Conservation (phyloP, 2,797 vertebrate genomes). For the Falco rusticolus region DNA sequence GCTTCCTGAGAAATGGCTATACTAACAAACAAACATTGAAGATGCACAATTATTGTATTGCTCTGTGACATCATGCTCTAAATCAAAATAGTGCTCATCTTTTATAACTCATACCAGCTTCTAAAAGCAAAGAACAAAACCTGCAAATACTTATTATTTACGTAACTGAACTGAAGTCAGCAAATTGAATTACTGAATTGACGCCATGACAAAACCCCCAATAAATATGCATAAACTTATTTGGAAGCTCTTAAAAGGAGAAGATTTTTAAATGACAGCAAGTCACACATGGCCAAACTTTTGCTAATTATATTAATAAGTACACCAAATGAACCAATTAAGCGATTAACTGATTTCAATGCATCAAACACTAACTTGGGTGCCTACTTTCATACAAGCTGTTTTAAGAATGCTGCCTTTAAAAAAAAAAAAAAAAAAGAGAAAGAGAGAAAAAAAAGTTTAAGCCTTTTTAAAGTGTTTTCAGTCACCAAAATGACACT, state of each 20-base stretch:
- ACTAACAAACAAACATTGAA: neutral
- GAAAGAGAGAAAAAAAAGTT: fast-evolving
- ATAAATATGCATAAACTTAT: neutral
- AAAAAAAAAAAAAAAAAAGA: neutral
- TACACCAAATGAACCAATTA: neutral
- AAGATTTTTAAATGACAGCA: neutral
- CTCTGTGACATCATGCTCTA: neutral
- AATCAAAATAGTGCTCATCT: neutral
- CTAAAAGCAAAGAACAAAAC: neutral
- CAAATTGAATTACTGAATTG: neutral
- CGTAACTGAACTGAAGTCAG: neutral
- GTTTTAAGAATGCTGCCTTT: neutral
- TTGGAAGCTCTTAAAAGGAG: neutral
- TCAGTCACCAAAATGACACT: neutral
- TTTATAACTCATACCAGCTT: neutral
- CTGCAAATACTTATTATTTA: neutral
- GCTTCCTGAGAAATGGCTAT: neutral
- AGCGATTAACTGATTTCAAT: neutral
- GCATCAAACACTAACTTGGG: neutral
- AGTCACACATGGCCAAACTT: neutral
- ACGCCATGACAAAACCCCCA: neutral
- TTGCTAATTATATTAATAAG: neutral
- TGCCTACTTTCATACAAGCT: neutral
- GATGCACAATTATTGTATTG: neutral
- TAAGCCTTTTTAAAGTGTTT: neutral